These are phyloP conservation scores for Aulostomus chinensis DNA, from an alignment of 2,797 vertebrate species.

Conservation along the genomic window DNA sequence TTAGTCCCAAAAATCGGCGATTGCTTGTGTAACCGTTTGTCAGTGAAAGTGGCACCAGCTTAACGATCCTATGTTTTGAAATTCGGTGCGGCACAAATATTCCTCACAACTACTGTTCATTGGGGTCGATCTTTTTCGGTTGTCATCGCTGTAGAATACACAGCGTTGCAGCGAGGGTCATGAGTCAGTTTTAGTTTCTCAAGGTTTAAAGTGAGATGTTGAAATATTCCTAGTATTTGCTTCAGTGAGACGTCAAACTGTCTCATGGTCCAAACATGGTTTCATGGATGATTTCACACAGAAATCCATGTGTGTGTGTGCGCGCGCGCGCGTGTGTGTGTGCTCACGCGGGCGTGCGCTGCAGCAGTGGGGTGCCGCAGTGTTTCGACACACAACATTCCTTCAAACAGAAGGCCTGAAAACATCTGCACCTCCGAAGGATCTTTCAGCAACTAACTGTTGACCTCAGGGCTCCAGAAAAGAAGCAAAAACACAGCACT, in stretches of 20 bases:
- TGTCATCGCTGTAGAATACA: neutral
- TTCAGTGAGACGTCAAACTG: neutral
- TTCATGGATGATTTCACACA: slow-evolving; percentile 3
- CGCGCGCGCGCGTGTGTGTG: too few relatives aligned
- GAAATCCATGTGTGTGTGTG: too few relatives aligned
- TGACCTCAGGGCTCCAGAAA: too few relatives aligned
- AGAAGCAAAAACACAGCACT: too few relatives aligned
- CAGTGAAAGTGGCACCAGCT: too few relatives aligned
- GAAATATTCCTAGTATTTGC: neutral
- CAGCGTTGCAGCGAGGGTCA: neutral
- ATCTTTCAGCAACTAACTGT: neutral
- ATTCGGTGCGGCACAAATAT: too few relatives aligned
- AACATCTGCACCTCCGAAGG: slow-evolving; percentile 9
- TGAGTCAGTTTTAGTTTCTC: neutral
- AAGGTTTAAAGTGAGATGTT: neutral
- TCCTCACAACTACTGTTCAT: neutral
- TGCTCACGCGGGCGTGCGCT: too few relatives aligned
- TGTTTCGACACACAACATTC: slow-evolving; percentile 3
- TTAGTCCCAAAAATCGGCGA: too few relatives aligned
- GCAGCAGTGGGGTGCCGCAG: neutral
- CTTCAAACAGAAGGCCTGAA: too few relatives aligned
- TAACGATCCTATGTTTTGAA: too few relatives aligned
- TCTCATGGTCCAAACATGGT: neutral
- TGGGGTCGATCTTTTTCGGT: too few relatives aligned
- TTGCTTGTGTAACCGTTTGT: too few relatives aligned